Evolutionary conservation across 2,888 invertebrate genomes (phyloP).

Genomic region (Cerastis rubricosa): DNA sequence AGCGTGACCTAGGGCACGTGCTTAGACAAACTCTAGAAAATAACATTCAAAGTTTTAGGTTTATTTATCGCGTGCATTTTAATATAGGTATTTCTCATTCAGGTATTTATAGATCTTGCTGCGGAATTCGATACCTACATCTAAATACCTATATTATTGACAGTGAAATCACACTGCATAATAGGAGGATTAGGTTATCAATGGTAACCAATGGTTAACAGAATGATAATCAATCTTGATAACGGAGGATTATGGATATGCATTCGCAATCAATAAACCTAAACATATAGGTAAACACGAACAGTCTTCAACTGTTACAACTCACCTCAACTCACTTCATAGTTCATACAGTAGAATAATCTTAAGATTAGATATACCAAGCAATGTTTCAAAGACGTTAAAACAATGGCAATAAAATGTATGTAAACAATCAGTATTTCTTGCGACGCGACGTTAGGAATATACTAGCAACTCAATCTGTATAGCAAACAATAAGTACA

Average conservation of each 20-base stretch:
- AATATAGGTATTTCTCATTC: slow-evolving; percentile 15
- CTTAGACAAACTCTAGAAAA: slow-evolving; percentile 38
- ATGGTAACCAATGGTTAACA: not conserved
- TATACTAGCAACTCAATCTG: slow-evolving; percentile 31
- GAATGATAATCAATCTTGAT: not conserved
- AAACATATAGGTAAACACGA: slow-evolving; percentile 15
- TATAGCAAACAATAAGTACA: slow-evolving; percentile 33
- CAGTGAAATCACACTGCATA: not conserved
- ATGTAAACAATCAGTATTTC: slow-evolving; percentile 36
- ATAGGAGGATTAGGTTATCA: not conserved
- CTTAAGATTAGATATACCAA: slow-evolving; percentile 13
- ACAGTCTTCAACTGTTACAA: not conserved
- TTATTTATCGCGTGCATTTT: slow-evolving; percentile 52
- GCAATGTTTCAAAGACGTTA: slow-evolving; percentile 25
- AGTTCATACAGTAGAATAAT: not conserved
- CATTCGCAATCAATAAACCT: not conserved
- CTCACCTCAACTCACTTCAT: too few relatives aligned
- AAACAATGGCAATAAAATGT: slow-evolving; percentile 38
- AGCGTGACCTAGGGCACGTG: slow-evolving; percentile 55
- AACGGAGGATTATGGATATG: not conserved
- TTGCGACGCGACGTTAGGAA: slow-evolving; percentile 17
- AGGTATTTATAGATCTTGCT: slow-evolving; percentile 22
- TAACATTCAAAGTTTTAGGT: slow-evolving; percentile 45
- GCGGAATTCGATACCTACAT: slow-evolving; percentile 3
- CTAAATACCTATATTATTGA: not conserved